Percentiles rank a stretch among this genome's conserved stretches.
phyloP scores from a whole-genome alignment of 30 jellyfish, hydroid and myxozoan genomes.

The Pseudorhiza aurosa region DNA sequence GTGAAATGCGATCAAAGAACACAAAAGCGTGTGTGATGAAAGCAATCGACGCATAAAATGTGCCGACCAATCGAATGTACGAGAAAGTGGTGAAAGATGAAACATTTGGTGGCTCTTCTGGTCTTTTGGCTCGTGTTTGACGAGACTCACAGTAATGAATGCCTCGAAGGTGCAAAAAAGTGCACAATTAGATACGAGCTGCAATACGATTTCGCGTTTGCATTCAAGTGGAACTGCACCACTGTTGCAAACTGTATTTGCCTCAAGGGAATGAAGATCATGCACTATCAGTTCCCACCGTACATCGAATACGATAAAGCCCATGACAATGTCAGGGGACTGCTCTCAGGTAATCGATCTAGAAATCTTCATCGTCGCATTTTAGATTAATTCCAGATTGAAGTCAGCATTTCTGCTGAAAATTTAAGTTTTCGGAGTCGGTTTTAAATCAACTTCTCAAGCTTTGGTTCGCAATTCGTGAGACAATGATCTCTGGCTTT shows the following conservation, averaged over 20 bases:
- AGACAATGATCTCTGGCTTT: too few species aligned
- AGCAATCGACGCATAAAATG: background rate
- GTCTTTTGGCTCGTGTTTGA: background rate
- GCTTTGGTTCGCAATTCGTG: too few species aligned
- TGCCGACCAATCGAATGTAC: background rate
- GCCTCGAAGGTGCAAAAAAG: background rate
- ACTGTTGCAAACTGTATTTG: constrained; percentile 31
- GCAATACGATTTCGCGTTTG: constrained; percentile 44
- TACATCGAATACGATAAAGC: constrained; percentile 22
- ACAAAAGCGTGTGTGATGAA: background rate
- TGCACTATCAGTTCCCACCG: constrained; percentile 35
- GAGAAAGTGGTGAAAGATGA: background rate
- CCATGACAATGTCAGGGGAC: background rate
- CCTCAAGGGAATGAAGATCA: constrained; percentile 8
- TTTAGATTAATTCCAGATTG: too few species aligned
- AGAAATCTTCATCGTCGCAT: background rate
- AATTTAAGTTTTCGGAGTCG: too few species aligned
- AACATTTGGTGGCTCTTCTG: background rate
- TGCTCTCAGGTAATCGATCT: constrained; percentile 15
- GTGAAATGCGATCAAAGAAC: background rate
- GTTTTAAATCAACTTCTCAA: too few species aligned
- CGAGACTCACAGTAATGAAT: background rate
- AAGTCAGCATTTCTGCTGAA: too few species aligned
- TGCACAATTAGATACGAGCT: constrained; percentile 23
- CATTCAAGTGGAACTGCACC: constrained; percentile 24